Percentiles rank a stretch among this genome's conserved stretches.
Evolutionary conservation across 2,888 invertebrate species (phyloP).

Genomic region (Argyresthia albistria): DNA sequence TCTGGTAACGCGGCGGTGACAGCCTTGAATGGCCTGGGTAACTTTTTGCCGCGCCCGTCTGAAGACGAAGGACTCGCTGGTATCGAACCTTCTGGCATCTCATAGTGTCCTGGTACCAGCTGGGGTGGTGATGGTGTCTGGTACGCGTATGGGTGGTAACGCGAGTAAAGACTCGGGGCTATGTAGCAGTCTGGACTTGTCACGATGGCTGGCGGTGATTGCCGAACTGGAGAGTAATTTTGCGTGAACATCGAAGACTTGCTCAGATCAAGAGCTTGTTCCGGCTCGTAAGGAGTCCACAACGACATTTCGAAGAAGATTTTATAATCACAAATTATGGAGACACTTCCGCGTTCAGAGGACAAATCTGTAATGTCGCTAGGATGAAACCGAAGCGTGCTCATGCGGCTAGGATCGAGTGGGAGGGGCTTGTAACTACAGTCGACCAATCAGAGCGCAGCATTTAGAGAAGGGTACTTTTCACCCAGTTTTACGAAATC

Average conservation of each 20-base stretch:
- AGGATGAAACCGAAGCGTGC: neutral
- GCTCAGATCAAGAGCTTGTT: constrained; percentile 43
- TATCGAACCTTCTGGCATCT: neutral
- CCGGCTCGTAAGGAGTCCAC: constrained; percentile 48
- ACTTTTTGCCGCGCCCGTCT: neutral
- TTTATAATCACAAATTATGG: neutral
- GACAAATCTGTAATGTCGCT: neutral
- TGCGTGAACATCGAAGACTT: constrained; percentile 14
- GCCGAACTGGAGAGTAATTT: neutral
- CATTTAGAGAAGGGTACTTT: neutral
- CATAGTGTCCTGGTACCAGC: neutral
- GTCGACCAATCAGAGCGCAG: neutral
- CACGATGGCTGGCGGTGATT: neutral
- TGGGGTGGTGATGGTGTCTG: neutral
- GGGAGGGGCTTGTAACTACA: neutral
- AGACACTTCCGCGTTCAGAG: neutral
- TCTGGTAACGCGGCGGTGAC: constrained; percentile 1
- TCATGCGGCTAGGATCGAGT: neutral
- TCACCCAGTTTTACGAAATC: neutral
- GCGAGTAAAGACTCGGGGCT: constrained; percentile 3
- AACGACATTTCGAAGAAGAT: constrained; percentile 34
- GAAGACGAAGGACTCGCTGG: neutral
- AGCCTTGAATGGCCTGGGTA: constrained; percentile 4
- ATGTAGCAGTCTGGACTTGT: neutral
- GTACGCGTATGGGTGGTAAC: neutral